Conservation (phyloP, 1,140 invertebrate genomes). For the Rhagoletis pomonella region DNA sequence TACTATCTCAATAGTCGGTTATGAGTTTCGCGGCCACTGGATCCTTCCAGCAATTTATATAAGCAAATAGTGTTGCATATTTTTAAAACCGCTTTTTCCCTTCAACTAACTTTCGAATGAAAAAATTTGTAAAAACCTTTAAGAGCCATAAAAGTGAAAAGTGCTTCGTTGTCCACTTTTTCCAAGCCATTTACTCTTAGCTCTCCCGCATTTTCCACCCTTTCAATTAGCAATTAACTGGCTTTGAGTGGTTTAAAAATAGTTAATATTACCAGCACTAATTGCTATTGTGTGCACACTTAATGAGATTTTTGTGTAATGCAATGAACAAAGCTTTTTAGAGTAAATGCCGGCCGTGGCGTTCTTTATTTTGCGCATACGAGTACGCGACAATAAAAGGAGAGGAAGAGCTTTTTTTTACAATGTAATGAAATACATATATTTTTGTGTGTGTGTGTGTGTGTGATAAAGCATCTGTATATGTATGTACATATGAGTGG, state of each 20-base stretch:
- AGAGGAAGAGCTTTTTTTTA: neutral
- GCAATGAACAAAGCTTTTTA: constrained; percentile 39
- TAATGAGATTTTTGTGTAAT: constrained; percentile 42
- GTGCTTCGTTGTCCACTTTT: neutral
- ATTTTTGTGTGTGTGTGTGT: neutral
- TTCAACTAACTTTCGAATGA: no score
- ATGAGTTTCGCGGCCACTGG: no score
- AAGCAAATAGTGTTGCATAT: no score
- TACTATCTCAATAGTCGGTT: no score
- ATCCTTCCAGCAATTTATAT: no score
- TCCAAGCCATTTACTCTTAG: neutral
- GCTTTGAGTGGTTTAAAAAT: constrained; percentile 41
- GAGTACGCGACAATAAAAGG: neutral
- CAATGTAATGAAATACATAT: neutral
- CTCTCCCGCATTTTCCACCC: neutral
- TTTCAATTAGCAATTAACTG: constrained; percentile 24
- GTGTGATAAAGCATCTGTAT: neutral
- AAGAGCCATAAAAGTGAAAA: neutral
- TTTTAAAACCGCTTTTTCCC: no score
- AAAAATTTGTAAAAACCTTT: neutral
- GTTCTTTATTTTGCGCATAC: neutral
- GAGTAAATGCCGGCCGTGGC: neutral
- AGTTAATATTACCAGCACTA: constrained; percentile 26
- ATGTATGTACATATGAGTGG: neutral
- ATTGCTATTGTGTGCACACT: constrained; percentile 31